These are phyloP conservation scores for Propithecus coquereli DNA, from an alignment of 2,113 vertebrate species.

Conservation along the genomic window DNA sequence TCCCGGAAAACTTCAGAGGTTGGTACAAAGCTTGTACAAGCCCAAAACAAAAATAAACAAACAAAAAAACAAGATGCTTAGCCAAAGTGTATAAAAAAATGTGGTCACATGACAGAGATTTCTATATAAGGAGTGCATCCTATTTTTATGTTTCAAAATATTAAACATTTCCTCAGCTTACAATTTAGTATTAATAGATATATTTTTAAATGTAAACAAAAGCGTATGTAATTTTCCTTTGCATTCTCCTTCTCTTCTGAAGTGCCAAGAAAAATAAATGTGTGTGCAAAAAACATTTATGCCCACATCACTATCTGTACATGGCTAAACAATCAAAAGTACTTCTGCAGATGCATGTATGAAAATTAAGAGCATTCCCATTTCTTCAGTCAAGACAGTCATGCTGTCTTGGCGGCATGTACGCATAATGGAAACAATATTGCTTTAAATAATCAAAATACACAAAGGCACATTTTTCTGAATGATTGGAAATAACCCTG, in stretches of 20 bases:
- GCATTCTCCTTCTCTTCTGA: constrained; percentile 26
- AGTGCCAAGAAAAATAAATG: constrained; percentile 36
- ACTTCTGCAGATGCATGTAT: constrained; percentile 74
- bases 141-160: constrained; percentile 39
- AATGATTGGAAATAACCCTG: constrained; percentile 83
- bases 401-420: constrained; percentile 77
- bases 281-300: constrained; percentile 25
- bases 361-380: constrained; percentile 79
- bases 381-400: constrained; percentile 77
- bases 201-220: constrained; percentile 6
- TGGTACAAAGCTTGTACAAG: background rate
- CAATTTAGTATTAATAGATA: background rate
- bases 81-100: constrained; percentile 18
- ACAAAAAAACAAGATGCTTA: background rate
- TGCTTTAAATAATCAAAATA: constrained; percentile 86
- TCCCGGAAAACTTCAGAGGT: background rate
- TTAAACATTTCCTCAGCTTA: constrained; percentile 47
- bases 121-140: background rate
- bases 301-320: constrained; percentile 55
- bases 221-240: constrained; percentile 32
- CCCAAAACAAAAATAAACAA: background rate
- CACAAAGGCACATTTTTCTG: constrained; percentile 82
- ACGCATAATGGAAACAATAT: constrained; percentile 81
- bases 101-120: constrained; percentile 27
- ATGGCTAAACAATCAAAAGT: constrained; percentile 72